Conservation (phyloP, 2,113 vertebrate species). For the Heliornis fulica region DNA sequence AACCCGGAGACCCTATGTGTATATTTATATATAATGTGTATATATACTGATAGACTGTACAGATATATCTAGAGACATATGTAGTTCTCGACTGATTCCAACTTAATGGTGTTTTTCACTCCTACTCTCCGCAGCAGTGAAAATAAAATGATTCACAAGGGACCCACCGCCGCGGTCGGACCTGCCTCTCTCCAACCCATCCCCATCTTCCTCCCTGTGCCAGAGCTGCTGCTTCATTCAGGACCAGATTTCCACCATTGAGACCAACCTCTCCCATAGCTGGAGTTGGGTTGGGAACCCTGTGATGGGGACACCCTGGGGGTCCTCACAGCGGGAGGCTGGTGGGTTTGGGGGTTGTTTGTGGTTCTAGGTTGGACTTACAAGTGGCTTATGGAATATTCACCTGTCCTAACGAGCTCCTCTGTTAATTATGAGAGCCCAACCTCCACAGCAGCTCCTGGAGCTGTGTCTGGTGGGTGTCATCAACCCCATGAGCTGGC, state of each 20-base stretch:
- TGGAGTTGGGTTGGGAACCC: background rate
- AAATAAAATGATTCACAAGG: conserved; percentile 62
- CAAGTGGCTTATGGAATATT: rapidly evolving
- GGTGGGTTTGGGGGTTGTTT: rapidly evolving
- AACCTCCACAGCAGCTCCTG: rapidly evolving
- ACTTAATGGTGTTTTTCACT: conserved; percentile 31
- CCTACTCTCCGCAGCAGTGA: conserved; percentile 26
- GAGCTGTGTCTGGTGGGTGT: background rate
- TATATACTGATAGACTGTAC: conserved; percentile 63
- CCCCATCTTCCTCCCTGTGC: rapidly evolving
- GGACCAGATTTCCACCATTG: background rate
- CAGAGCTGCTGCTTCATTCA: background rate
- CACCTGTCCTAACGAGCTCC: background rate
- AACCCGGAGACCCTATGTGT: conserved; percentile 19
- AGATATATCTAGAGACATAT: conserved; percentile 24
- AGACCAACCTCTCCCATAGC: rapidly evolving
- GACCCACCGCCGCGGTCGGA: background rate
- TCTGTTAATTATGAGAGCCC: background rate
- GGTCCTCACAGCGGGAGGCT: rapidly evolving
- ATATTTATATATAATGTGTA: conserved; percentile 63
- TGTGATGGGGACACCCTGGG: rapidly evolving
- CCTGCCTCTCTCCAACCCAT: background rate
- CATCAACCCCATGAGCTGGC: rapidly evolving
- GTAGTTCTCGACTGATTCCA: background rate
- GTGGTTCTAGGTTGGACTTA: background rate